These are phyloP conservation scores for Eueides isabella DNA, from an alignment of 1,140 invertebrate genomes.

Conservation along the genomic window DNA sequence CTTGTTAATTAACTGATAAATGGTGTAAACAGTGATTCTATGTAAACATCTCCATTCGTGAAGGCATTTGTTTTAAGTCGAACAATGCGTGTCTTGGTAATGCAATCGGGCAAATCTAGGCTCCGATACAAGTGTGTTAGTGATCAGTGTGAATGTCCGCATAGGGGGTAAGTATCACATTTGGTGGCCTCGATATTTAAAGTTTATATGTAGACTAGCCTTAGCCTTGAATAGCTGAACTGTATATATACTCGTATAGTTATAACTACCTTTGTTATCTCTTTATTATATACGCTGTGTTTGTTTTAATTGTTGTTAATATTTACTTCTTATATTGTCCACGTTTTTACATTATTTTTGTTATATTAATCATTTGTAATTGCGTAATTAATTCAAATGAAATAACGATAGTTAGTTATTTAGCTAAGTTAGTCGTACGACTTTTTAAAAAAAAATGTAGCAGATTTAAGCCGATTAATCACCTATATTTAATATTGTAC, in stretches of 20 bases:
- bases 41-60: background rate
- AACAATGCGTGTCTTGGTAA: slow-evolving; percentile 37
- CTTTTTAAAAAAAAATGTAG: too few relatives aligned
- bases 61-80: slow-evolving; percentile 31
- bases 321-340: too few relatives aligned
- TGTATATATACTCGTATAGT: background rate
- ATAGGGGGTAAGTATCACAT: slow-evolving; percentile 44
- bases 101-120: slow-evolving; percentile 32
- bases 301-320: too few relatives aligned
- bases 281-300: background rate
- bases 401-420: too few relatives aligned
- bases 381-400: too few relatives aligned
- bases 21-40: background rate
- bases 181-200: slow-evolving; percentile 2
- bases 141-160: slow-evolving; percentile 46
- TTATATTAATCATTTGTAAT: too few relatives aligned
- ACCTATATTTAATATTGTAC: too few relatives aligned
- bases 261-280: too few relatives aligned
- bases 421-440: too few relatives aligned
- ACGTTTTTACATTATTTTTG: too few relatives aligned
- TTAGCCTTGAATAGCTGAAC: background rate
- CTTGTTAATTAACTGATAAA: background rate
- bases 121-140: slow-evolving; percentile 36
- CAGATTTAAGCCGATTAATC: too few relatives aligned
- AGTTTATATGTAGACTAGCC: background rate